These are phyloP conservation scores for Drosophila diplacantha DNA, from an alignment of 2,888 invertebrate species.

Conservation along the genomic window DNA sequence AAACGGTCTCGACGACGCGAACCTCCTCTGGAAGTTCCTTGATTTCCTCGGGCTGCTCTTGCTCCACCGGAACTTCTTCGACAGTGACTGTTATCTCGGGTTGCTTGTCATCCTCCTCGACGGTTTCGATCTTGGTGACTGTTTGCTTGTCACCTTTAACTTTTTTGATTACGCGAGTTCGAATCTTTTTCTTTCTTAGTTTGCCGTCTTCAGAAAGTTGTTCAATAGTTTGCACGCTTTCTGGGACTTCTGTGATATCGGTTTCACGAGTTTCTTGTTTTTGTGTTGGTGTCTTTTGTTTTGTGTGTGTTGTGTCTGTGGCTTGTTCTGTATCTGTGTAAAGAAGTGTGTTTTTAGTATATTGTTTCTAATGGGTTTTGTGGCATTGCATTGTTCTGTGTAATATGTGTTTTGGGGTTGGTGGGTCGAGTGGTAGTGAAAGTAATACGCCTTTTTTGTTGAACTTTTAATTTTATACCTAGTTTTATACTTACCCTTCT, in stretches of 20 bases:
- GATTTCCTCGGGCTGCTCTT: too few species aligned
- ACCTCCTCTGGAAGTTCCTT: too few species aligned
- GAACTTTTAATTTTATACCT: slow-evolving; percentile 48
- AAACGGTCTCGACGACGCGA: too few species aligned
- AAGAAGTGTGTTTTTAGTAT: slow-evolving; percentile 64
- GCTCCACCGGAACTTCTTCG: too few species aligned
- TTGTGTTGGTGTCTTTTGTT: slow-evolving; percentile 76
- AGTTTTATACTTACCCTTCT: slow-evolving; percentile 44
- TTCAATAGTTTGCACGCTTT: slow-evolving; percentile 46
- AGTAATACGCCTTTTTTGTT: slow-evolving; percentile 76
- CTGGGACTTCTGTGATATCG: slow-evolving; percentile 50
- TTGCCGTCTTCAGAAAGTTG: slow-evolving; percentile 44
- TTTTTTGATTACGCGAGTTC: slow-evolving; percentile 52
- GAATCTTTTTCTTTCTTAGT: slow-evolving; percentile 38
- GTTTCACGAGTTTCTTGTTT: slow-evolving; percentile 53
- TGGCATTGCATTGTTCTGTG: slow-evolving; percentile 45
- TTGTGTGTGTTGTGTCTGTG: slow-evolving; percentile 77
- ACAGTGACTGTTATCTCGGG: slow-evolving; percentile 47
- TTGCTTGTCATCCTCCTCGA: slow-evolving; percentile 50
- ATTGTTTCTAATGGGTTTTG: slow-evolving; percentile 31
- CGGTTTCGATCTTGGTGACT: slow-evolving; percentile 52
- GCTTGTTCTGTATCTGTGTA: slow-evolving; percentile 74
- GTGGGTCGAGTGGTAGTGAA: slow-evolving; percentile 55
- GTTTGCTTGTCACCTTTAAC: slow-evolving; percentile 49
- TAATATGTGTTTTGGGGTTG: slow-evolving; percentile 69